Conservation (phyloP, 2,888 invertebrate species). For the Athalia rosae region DNA sequence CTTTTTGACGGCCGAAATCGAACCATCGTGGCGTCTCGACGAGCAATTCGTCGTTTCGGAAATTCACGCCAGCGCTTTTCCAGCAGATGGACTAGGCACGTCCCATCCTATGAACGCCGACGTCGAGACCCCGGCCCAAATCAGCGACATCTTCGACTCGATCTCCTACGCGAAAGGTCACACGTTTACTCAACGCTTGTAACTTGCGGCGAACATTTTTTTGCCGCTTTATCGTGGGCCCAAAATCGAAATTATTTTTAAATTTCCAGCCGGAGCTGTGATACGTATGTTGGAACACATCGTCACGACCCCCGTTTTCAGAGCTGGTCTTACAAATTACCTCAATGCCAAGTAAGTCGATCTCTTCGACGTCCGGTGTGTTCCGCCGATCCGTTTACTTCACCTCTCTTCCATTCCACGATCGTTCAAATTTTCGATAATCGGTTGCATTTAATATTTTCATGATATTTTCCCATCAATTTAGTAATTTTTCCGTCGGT, state of each 20-base stretch:
- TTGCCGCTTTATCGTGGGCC: too few species aligned
- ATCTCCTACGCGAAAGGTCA: constrained; percentile 79
- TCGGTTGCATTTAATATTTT: too few species aligned
- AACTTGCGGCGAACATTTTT: too few species aligned
- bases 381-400: not conserved
- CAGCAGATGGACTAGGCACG: constrained; percentile 69
- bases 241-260: not conserved
- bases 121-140: constrained; percentile 75
- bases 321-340: constrained; percentile 75
- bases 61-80: constrained; percentile 71
- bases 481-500: constrained; percentile 70
- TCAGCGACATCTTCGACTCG: constrained; percentile 76
- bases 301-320: constrained; percentile 76
- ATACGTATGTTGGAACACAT: constrained; percentile 77
- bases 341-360: constrained; percentile 71
- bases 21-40: constrained; percentile 76
- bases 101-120: constrained; percentile 75
- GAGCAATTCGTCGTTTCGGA: constrained; percentile 76
- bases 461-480: constrained; percentile 15
- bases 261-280: constrained; percentile 69
- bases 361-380: not conserved
- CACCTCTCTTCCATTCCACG: too few species aligned
- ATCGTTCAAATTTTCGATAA: too few species aligned
- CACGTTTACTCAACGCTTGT: too few species aligned
- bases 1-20: constrained; percentile 71